These are phyloP conservation scores for Odontomyia ornata DNA, from an alignment of 2,888 invertebrate genomes.

Conservation along the genomic window DNA sequence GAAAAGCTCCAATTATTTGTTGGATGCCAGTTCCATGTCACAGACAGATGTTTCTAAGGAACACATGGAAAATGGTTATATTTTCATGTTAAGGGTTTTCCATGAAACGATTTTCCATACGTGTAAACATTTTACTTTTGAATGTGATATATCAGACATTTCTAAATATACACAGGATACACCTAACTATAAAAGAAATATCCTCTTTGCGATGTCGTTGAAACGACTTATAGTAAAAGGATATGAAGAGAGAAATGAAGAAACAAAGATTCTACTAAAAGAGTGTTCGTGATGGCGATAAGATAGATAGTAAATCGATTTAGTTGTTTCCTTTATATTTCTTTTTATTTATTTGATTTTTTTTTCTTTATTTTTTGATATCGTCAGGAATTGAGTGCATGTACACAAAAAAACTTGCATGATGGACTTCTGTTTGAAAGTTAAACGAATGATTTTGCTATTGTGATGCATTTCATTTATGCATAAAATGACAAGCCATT, in stretches of 20 bases:
- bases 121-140: slow-evolving; percentile 42
- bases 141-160: slow-evolving; percentile 20
- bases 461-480: neutral
- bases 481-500: slow-evolving; percentile 15
- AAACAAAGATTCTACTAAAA: slow-evolving; percentile 28
- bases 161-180: neutral
- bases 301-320: slow-evolving; percentile 38
- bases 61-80: slow-evolving; percentile 39
- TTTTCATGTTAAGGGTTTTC: slow-evolving; percentile 34
- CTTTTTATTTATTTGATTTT: neutral
- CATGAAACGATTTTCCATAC: slow-evolving; percentile 39
- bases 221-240: neutral
- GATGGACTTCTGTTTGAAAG: slow-evolving; percentile 1
- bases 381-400: slow-evolving; percentile 11
- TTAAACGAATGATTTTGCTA: slow-evolving; percentile 1
- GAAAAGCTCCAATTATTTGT: slow-evolving; percentile 39
- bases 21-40: slow-evolving; percentile 36
- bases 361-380: too few relatives aligned
- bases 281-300: slow-evolving; percentile 33
- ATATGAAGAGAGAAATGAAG: slow-evolving; percentile 16
- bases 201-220: neutral
- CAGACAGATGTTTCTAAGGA: slow-evolving; percentile 38
- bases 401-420: neutral
- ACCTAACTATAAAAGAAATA: neutral
- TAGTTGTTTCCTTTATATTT: slow-evolving; percentile 5